Base-by-base conservation (phyloP, 92 coral and sea anemone species). In the Chrysogorgia sp. region DNA sequence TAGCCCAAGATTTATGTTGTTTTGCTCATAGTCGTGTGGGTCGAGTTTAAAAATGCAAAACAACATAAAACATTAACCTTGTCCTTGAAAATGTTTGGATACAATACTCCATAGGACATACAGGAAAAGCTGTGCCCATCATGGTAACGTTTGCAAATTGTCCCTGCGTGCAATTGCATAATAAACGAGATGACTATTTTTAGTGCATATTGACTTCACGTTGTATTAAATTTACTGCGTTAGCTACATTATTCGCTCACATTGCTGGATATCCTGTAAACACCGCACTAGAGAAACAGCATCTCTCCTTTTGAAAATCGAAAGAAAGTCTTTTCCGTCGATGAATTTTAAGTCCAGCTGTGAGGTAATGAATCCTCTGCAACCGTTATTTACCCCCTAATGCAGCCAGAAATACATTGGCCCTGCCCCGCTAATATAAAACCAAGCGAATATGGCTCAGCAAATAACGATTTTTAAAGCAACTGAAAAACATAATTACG, bases 11-110 rank as follows among this genome's bases (percentile, higher is more conserved):
- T 22, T n/a, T n/a, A 47, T 12, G 53, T 61, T 17, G 67, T 34
- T 17, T 61, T 61, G 67, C 67, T 12, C 19, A 17, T 32, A 19
- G 17, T 61, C 22, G 8, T 19, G 31, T 6, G 15, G 43, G 12
- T 65, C 29, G 28, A 23, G 15, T 45, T 29, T 58, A 40, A 26
- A 48, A 40, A 10, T 28, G 45, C 31, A 34, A 45, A 68, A 69
- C 59, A 58, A 28, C 9, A 43, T 67, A 69, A 45, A 69, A 45
- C 59, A 29, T 67, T 41, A 67, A 67, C 30, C 34, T 67, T 67
- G 34, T 49, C 59, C 59, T 69, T 69, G 20, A 30, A 69, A 69
- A 69, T 69, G 60, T 69, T 69, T 69, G 50, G 76, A 40, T 69
- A 69, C 76, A 69, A 49, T 69, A 45, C 76, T 48, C 76, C 50